A percentile compares a stretch with the other conserved stretches of the same genome.
These are phyloP conservation scores for Sicus ferrugineus DNA, from an alignment of 2,888 invertebrate species.

Conservation along the genomic window DNA sequence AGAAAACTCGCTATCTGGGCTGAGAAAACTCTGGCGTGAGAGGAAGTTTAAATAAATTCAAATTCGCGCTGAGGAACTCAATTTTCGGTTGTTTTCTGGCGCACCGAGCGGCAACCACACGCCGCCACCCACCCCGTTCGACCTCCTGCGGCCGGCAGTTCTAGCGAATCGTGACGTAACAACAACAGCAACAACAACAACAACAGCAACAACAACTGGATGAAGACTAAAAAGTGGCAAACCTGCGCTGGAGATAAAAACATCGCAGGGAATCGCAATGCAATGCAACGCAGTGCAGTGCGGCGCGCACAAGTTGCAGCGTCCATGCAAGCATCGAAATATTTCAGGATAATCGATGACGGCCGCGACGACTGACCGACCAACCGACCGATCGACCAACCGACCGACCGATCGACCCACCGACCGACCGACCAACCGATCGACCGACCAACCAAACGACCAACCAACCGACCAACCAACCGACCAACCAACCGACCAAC, in stretches of 20 bases:
- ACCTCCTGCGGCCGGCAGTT: neutral
- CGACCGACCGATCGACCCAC: too few relatives aligned
- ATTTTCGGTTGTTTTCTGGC: neutral
- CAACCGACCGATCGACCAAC: neutral
- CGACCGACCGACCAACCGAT: too few relatives aligned
- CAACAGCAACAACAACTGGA: too few relatives aligned
- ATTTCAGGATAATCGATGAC: slow-evolving; percentile 16
- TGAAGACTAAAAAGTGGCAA: too few relatives aligned
- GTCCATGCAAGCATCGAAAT: neutral
- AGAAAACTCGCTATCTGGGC: neutral
- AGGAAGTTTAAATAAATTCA: neutral
- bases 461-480: too few relatives aligned
- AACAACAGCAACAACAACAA: too few relatives aligned
- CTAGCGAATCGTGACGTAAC: neutral
- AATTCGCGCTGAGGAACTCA: neutral
- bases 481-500: too few relatives aligned
- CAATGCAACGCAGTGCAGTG: neutral
- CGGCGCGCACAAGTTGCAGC: neutral
- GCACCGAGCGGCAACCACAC: neutral
- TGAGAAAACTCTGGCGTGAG: neutral
- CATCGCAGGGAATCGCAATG: neutral
- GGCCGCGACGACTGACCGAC: neutral
- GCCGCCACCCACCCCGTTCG: neutral
- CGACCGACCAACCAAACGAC: neutral
- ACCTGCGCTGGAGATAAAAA: too few relatives aligned